phyloP scores from a whole-genome alignment of 1,140 invertebrate species.

The Akabosia matsudoensis region DNA sequence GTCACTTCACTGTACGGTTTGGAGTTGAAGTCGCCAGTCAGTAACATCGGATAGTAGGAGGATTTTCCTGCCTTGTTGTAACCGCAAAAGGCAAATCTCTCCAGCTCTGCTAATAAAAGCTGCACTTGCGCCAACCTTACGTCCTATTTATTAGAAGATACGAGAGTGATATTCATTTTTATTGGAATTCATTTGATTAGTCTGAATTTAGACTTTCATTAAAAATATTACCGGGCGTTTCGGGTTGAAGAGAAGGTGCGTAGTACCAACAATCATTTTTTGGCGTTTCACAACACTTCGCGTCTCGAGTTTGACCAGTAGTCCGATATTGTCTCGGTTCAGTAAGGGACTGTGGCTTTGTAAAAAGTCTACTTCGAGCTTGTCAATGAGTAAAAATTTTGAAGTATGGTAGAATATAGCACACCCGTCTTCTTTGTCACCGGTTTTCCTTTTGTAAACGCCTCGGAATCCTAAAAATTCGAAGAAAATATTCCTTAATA shows the following conservation, averaged over 20 bases:
- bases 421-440: constrained; percentile 71
- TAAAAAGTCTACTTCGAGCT: constrained; percentile 62
- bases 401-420: constrained; percentile 72
- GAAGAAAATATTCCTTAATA: background rate
- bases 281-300: constrained; percentile 49
- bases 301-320: constrained; percentile 70
- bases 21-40: constrained; percentile 89
- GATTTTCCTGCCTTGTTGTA: constrained; percentile 48
- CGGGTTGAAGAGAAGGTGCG: constrained; percentile 92
- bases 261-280: constrained; percentile 77
- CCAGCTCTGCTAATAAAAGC: constrained; percentile 75
- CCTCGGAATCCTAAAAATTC: constrained; percentile 58
- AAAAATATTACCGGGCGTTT: constrained; percentile 55
- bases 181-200: constrained; percentile 5
- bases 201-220: background rate
- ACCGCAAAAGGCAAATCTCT: constrained; percentile 65
- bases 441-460: constrained; percentile 71
- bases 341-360: constrained; percentile 58
- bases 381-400: constrained; percentile 62
- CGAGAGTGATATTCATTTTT: background rate
- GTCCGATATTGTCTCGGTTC: constrained; percentile 80
- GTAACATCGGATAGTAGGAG: constrained; percentile 69
- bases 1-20: constrained; percentile 63
- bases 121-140: constrained; percentile 80
- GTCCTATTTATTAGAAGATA: too few species aligned